Evolutionary conservation across 2,888 invertebrate species (phyloP).

Genomic region (Neoscelio sp.): DNA sequence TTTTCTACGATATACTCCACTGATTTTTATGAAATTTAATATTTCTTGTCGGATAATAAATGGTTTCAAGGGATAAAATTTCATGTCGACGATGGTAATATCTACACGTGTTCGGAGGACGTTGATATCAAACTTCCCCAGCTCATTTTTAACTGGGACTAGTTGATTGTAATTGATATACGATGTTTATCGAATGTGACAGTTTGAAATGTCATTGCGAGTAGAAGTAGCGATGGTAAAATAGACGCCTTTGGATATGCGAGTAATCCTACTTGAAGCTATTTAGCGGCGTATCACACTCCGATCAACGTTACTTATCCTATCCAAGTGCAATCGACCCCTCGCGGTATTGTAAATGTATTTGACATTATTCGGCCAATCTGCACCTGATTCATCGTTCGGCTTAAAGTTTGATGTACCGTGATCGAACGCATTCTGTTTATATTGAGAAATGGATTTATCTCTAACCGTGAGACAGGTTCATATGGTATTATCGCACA

Average conservation of each 20-base stretch:
- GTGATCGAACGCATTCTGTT: constrained; percentile 73
- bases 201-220: constrained; percentile 6
- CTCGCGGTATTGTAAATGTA: constrained; percentile 54
- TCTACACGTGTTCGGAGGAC: no score
- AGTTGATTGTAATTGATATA: no score
- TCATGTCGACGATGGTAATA: no score
- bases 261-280: constrained; percentile 75
- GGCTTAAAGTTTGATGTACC: constrained; percentile 71
- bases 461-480: constrained; percentile 53
- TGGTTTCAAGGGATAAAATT: no score
- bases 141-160: no score
- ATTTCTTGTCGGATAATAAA: no score
- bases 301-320: constrained; percentile 69
- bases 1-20: no score
- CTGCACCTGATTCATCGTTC: constrained; percentile 72
- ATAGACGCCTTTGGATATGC: constrained; percentile 29
- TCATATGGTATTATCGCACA: constrained; percentile 38
- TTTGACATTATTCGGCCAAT: constrained; percentile 75
- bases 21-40: no score
- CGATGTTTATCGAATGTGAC: constrained; percentile 8
- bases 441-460: constrained; percentile 68
- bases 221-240: background rate
- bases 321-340: constrained; percentile 70
- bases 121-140: no score
- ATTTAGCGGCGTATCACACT: constrained; percentile 74